Evolutionary conservation across 1,140 invertebrate genomes (phyloP).

Genomic region (Araneus ventricosus): DNA sequence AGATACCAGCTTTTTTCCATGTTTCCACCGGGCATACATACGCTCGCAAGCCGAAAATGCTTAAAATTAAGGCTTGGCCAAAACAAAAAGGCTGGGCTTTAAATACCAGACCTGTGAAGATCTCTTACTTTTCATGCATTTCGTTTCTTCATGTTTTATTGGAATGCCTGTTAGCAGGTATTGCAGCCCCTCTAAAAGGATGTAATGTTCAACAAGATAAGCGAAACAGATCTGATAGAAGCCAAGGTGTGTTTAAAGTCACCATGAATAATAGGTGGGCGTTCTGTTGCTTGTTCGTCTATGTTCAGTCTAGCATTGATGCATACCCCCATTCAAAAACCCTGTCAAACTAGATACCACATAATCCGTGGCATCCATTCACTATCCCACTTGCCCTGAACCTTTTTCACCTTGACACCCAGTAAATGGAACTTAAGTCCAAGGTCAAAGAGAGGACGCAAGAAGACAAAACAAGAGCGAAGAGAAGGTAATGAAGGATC

Average conservation of each 20-base stretch:
- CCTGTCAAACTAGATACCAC: background rate
- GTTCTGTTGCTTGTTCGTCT: background rate
- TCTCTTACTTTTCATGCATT: too few relatives aligned
- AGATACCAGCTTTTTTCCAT: too few relatives aligned
- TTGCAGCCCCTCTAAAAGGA: too few relatives aligned
- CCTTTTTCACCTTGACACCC: conserved; percentile 16
- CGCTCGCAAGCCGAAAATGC: too few relatives aligned
- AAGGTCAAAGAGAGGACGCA: conserved; percentile 16
- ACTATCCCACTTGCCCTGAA: conserved; percentile 23
- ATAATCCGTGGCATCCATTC: background rate
- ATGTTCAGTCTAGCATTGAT: background rate
- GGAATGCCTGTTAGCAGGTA: too few relatives aligned
- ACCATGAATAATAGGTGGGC: conserved; percentile 15
- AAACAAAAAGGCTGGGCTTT: too few relatives aligned
- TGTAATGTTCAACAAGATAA: too few relatives aligned
- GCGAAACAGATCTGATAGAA: too few relatives aligned
- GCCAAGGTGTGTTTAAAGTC: background rate
- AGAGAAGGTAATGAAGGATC: background rate
- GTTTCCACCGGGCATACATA: too few relatives aligned
- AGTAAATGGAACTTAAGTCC: conserved; percentile 13
- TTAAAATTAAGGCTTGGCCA: too few relatives aligned
- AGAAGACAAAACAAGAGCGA: background rate
- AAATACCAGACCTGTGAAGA: too few relatives aligned
- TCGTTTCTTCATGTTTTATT: too few relatives aligned
- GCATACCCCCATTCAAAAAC: background rate